Base-by-base conservation (phyloP, 2,113 vertebrate genomes). In the Hippopotamus amphibius region DNA sequence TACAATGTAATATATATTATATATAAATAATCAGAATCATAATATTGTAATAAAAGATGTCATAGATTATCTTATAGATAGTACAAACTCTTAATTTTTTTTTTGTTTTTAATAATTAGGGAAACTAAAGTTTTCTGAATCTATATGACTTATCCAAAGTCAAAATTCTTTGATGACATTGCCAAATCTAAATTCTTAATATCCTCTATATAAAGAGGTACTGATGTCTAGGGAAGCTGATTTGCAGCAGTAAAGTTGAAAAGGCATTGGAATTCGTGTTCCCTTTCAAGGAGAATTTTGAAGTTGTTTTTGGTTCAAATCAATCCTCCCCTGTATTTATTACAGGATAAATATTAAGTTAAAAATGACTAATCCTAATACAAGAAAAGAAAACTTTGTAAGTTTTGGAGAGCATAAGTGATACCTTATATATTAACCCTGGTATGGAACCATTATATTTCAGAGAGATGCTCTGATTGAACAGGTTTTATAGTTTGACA, bases 231-330 rank as follows among this genome's bases (percentile, higher is more conserved):
- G 63, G 71, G 16, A 93, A 57, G 11, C 28, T 48, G 76, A 68
- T 19, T 24, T 79, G 19, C 26, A 90, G 14, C 37, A 57, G 7
- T 24, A 61, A 37, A 77, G 28, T 50, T 66, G 53, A 50, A 96
- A 84, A 90, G 22, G 2, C 4, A 0, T 77, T 81, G 37, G 11
- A 77, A 4, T 13, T 80, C 48, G 6, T 74, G 2, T 57, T 88
- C 7, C 41, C 7, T 87, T 88, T 79, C 48, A 53, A 87, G 30
- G 24, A 77, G 21, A 84, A 28, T 7, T 84, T 43, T 79, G 57
- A 93, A 26, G 48, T 66, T 93, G 37, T 63, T 95, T 85, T 72
- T 37, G 28, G 3, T 88, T 94, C 21, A 93, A 33, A 53, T 69
- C 8, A 77, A 1, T 48, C 37, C 13, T 89, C 6, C 17, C 17